A percentile compares a stretch with the other conserved stretches of the same genome.
Conservation (phyloP, 1,140 invertebrate genomes). For the Limonius californicus region DNA sequence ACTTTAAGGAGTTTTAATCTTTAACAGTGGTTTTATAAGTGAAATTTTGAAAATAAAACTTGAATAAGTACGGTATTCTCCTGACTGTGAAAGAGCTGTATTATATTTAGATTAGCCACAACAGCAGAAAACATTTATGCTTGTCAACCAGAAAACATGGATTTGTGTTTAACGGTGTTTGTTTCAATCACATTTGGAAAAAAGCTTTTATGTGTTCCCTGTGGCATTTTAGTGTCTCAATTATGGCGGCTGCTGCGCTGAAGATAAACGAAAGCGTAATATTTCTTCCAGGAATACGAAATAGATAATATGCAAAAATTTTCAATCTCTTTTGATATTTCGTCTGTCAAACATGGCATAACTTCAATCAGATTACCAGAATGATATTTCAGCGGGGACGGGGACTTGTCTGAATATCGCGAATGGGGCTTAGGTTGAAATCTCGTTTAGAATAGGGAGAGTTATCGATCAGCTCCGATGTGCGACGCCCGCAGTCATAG, state of each 20-base stretch:
- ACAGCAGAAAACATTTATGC: no score
- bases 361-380: slow-evolving; percentile 34
- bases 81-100: no score
- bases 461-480: slow-evolving; percentile 38
- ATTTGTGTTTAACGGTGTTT: background rate
- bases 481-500: slow-evolving; percentile 39
- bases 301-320: slow-evolving; percentile 12
- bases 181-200: background rate
- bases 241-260: background rate
- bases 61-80: no score
- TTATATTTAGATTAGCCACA: no score
- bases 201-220: background rate
- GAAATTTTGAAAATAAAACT: no score
- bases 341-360: slow-evolving; percentile 18
- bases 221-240: slow-evolving; percentile 7
- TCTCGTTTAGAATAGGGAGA: slow-evolving; percentile 39
- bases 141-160: no score
- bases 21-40: no score
- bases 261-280: background rate
- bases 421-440: slow-evolving; percentile 35
- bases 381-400: slow-evolving; percentile 33
- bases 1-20: no score
- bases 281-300: slow-evolving; percentile 9
- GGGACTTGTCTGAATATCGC: slow-evolving; percentile 30
- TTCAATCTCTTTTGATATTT: slow-evolving; percentile 15